These are phyloP conservation scores for Tethya wilhelma DNA, from an alignment of 37 sponge, comb jelly and placozoan species.

Conservation along the genomic window DNA sequence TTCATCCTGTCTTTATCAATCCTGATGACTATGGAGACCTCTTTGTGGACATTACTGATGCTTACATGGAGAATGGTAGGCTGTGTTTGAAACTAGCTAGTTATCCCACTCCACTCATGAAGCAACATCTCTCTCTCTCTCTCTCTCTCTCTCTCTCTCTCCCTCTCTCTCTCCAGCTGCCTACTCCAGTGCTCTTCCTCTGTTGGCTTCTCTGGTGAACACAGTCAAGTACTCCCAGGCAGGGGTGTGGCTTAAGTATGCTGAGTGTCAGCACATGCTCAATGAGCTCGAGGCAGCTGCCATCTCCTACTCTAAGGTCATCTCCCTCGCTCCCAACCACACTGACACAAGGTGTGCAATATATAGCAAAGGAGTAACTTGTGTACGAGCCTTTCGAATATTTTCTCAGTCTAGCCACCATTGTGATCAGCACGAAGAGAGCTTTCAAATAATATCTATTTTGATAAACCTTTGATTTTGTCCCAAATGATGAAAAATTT, in stretches of 20 bases:
- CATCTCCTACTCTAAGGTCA: slow-evolving; percentile 71
- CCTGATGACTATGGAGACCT: slow-evolving; percentile 87
- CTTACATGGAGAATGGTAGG: slow-evolving; percentile 76
- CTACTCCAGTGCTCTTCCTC: slow-evolving; percentile 58
- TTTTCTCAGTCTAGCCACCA: too few relatives aligned
- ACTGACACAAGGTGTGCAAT: slow-evolving; percentile 63
- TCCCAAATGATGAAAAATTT: too few relatives aligned
- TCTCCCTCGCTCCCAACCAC: slow-evolving; percentile 84
- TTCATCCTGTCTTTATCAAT: slow-evolving; percentile 28
- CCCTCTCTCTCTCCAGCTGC: not conserved
- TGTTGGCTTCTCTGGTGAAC: slow-evolving; percentile 64
- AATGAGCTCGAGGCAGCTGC: slow-evolving; percentile 80
- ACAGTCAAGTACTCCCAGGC: slow-evolving; percentile 73
- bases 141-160: not conserved
- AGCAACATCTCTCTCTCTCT: too few relatives aligned
- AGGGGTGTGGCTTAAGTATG: slow-evolving; percentile 90
- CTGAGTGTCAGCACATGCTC: slow-evolving; percentile 73
- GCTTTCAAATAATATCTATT: too few relatives aligned
- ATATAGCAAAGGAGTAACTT: too few relatives aligned
- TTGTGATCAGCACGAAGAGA: too few relatives aligned
- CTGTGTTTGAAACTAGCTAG: too few relatives aligned
- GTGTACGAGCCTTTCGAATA: too few relatives aligned
- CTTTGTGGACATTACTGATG: slow-evolving; percentile 83
- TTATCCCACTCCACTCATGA: too few relatives aligned
- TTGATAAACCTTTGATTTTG: too few relatives aligned